Conservation (phyloP, 2,888 invertebrate species). For the Allolobophora icterica region DNA sequence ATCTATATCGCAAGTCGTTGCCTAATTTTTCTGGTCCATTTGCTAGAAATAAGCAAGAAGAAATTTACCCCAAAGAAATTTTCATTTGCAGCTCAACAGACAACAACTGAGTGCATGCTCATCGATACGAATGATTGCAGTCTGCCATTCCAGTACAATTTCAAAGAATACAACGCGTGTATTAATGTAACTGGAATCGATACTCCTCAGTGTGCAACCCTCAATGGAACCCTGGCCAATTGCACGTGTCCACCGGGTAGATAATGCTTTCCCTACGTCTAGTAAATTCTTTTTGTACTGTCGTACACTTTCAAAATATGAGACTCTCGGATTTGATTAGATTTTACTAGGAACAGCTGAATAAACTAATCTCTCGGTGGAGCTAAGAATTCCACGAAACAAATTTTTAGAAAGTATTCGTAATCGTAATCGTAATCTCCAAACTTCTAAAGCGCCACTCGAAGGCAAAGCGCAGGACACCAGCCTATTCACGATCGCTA, state of each 20-base stretch:
- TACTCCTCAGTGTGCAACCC: neutral
- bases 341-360: no score
- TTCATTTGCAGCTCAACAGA: neutral
- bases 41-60: neutral
- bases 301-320: no score
- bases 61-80: neutral
- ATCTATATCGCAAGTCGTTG: no score
- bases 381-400: no score
- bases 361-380: no score
- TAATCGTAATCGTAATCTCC: no score
- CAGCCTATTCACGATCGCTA: no score
- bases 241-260: neutral
- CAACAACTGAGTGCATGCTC: neutral
- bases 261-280: neutral
- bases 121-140: neutral
- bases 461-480: no score
- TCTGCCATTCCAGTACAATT: neutral
- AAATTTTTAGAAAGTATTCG: no score
- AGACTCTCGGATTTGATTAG: no score
- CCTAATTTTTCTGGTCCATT: neutral
- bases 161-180: neutral
- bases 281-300: no score
- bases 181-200: neutral
- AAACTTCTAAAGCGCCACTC: no score
- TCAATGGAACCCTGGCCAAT: neutral